Percentiles rank a stretch among this genome's conserved stretches.
Evolutionary conservation across 2,888 invertebrate species (phyloP).

Genomic region (Drosophila infuscata): DNA sequence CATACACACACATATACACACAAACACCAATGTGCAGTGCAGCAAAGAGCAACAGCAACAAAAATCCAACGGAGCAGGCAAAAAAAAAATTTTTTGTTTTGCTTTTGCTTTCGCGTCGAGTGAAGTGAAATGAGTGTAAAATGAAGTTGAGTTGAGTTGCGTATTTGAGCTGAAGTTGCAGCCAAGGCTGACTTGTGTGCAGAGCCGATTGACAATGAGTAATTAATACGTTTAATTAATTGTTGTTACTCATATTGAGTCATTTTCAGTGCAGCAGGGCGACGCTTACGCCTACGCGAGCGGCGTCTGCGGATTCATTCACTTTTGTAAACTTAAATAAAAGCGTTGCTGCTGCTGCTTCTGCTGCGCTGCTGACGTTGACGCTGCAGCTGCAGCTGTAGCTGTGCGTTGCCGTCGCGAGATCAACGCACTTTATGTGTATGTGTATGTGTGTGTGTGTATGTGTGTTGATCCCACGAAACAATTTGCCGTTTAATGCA

Average conservation of each 20-base stretch:
- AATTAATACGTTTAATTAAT: conserved; percentile 68
- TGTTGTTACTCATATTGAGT: conserved; percentile 71
- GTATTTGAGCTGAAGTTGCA: conserved; percentile 17
- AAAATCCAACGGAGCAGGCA: conserved; percentile 57
- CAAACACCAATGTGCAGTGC: conserved; percentile 38
- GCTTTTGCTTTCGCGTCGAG: conserved; percentile 77
- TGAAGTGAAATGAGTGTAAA: conserved; percentile 68
- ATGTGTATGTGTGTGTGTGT: conserved; percentile 12
- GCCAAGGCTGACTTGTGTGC: conserved; percentile 31
- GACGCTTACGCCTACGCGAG: conserved; percentile 44
- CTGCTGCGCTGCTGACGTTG: conserved; percentile 21
- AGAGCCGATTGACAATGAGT: conserved; percentile 54
- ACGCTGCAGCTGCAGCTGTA: conserved; percentile 23
- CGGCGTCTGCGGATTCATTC: conserved; percentile 58
- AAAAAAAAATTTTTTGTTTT: conserved; percentile 63
- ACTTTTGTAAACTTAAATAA: conserved; percentile 69
- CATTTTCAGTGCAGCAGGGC: conserved; percentile 49
- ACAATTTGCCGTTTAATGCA: conserved; percentile 80
- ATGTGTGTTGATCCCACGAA: conserved; percentile 74
- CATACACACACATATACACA: conserved; percentile 48
- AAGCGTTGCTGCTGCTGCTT: conserved; percentile 42
- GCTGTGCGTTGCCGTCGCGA: conserved; percentile 39
- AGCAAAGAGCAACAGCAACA: conserved; percentile 57
- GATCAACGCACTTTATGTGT: conserved; percentile 71
- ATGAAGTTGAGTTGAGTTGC: conserved; percentile 24